phyloP scores from a whole-genome alignment of 2,113 vertebrate species.

The Leptocoma aspasia region DNA sequence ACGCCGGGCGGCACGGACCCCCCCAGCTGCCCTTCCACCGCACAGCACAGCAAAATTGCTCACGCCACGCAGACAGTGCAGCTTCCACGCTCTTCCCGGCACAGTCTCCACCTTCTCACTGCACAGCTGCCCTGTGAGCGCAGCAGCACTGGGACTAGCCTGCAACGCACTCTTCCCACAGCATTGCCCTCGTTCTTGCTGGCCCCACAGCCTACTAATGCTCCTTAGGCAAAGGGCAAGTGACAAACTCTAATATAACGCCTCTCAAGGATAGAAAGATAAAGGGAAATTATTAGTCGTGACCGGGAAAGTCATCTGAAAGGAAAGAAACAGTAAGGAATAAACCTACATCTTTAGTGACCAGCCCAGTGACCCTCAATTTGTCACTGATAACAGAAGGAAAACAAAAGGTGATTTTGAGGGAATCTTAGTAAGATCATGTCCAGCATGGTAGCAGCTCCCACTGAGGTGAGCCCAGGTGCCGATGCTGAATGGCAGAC shows the following conservation, averaged over 20 bases:
- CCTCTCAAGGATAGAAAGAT: neutral
- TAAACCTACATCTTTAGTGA: neutral
- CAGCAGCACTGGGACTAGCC: neutral
- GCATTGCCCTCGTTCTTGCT: neutral
- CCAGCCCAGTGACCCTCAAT: neutral
- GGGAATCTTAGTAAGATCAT: neutral
- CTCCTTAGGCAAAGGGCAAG: neutral
- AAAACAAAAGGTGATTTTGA: neutral
- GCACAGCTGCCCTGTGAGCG: neutral
- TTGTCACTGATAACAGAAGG: neutral
- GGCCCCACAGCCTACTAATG: neutral
- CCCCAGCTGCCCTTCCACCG: neutral
- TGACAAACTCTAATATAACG: neutral
- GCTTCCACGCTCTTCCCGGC: rapidly evolving
- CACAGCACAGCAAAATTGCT: neutral
- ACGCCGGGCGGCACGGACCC: neutral
- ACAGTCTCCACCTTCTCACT: neutral
- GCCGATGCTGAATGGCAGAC: rapidly evolving
- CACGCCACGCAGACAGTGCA: rapidly evolving
- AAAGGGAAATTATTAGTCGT: neutral
- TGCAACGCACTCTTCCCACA: neutral
- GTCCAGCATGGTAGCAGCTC: neutral
- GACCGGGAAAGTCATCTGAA: neutral
- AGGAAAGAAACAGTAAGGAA: rapidly evolving
- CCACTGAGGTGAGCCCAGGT: neutral